Conservation (phyloP, 2,888 invertebrate genomes). For the Nezara viridula region DNA sequence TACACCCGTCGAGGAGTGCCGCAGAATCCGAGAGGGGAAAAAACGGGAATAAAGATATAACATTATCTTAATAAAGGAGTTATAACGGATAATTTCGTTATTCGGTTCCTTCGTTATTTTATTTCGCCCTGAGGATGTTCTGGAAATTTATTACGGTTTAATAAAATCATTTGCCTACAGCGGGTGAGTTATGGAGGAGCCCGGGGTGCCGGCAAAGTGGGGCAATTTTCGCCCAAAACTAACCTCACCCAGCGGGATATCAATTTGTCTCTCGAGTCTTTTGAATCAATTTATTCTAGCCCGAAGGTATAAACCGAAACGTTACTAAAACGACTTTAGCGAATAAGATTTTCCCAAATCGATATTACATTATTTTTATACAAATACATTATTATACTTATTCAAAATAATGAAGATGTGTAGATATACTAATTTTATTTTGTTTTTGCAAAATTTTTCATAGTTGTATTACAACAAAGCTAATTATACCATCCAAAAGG, state of each 20-base stretch:
- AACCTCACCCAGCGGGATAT: background rate
- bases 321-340: background rate
- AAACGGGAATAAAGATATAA: conserved; percentile 1
- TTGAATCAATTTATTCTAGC: conserved; percentile 1
- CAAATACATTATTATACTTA: too few relatives aligned
- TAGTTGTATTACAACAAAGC: too few relatives aligned
- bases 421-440: too few relatives aligned
- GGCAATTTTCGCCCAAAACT: conserved; percentile 18
- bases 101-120: background rate
- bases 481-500: too few relatives aligned
- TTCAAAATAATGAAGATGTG: too few relatives aligned
- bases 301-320: background rate
- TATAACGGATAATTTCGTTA: conserved; percentile 1
- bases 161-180: conserved; percentile 13
- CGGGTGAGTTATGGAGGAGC: background rate
- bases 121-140: background rate
- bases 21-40: background rate
- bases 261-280: conserved; percentile 12
- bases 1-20: background rate
- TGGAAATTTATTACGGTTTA: conserved; percentile 13
- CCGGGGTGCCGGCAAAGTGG: background rate
- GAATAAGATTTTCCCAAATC: background rate
- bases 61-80: conserved; percentile 15
- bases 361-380: too few relatives aligned
- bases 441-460: too few relatives aligned